A percentile compares a stretch with the other conserved stretches of the same genome.
phyloP scores from a whole-genome alignment of 2,888 invertebrate genomes.

The Schizaphis graminum region DNA sequence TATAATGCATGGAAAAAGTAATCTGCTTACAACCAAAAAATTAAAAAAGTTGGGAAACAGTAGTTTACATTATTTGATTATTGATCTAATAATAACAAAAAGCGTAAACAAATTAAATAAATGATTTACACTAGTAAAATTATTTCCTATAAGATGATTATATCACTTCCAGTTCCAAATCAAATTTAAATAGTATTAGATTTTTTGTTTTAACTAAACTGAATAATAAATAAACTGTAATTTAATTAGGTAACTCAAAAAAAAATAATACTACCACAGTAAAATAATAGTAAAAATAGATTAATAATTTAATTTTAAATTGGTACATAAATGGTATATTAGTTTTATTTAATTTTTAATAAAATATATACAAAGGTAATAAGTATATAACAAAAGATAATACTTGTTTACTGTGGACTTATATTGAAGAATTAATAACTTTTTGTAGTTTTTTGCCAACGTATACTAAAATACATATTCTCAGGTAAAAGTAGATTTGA shows the following conservation, averaged over 20 bases:
- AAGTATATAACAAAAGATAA: background rate
- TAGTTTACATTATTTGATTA: background rate
- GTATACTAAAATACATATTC: constrained; percentile 59
- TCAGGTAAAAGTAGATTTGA: constrained; percentile 54
- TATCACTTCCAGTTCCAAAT: background rate
- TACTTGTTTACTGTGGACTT: background rate
- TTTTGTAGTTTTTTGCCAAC: constrained; percentile 56
- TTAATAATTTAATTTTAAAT: constrained; percentile 6
- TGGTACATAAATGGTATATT: background rate
- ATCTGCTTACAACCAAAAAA: background rate
- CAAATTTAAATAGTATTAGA: background rate
- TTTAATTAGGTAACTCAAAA: background rate
- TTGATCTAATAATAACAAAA: background rate
- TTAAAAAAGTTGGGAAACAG: background rate
- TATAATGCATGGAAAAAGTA: background rate
- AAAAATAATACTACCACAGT: background rate
- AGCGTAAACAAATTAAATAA: background rate
- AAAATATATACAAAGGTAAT: background rate
- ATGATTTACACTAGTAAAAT: background rate
- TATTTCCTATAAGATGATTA: background rate
- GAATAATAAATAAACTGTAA: background rate
- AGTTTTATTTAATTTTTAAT: background rate
- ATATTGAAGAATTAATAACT: constrained; percentile 20
- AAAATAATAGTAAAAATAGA: background rate
- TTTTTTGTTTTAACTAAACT: background rate